phyloP scores from a whole-genome alignment of 2,113 vertebrate genomes.

The Gnathonemus longibarbis region DNA sequence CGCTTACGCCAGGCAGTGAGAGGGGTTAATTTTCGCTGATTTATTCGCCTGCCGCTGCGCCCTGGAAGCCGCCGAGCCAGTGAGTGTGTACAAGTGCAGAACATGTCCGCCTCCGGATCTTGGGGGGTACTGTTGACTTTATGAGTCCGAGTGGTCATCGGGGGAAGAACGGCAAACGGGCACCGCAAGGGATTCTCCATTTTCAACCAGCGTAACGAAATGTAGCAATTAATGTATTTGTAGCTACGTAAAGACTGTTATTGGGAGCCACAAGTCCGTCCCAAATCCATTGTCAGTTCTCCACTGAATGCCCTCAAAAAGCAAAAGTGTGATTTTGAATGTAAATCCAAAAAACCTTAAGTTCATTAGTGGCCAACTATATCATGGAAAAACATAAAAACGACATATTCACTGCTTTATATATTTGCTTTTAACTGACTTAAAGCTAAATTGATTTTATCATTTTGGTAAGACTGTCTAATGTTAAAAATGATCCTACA shows the following conservation, averaged over 20 bases:
- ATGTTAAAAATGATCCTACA: background rate
- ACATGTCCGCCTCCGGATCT: background rate
- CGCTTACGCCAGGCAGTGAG: conserved; percentile 61
- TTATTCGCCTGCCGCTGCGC: conserved; percentile 62
- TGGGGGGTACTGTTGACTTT: background rate
- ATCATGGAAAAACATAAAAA: background rate
- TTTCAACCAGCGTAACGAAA: background rate
- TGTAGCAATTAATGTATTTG: background rate
- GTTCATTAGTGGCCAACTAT: background rate
- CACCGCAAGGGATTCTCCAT: background rate
- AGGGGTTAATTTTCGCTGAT: conserved; percentile 77
- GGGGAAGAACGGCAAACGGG: background rate
- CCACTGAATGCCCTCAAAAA: background rate
- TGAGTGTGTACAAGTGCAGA: background rate
- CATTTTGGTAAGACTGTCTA: background rate
- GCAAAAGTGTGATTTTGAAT: background rate
- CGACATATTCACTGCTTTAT: background rate
- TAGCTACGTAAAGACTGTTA: background rate
- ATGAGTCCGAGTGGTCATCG: background rate
- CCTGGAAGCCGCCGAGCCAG: background rate
- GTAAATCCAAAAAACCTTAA: background rate
- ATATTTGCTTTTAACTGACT: background rate
- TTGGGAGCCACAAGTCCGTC: background rate
- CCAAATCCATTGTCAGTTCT: background rate
- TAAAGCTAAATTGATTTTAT: background rate